phyloP scores from a whole-genome alignment of 1,140 invertebrate genomes.

The Tribolium madens region DNA sequence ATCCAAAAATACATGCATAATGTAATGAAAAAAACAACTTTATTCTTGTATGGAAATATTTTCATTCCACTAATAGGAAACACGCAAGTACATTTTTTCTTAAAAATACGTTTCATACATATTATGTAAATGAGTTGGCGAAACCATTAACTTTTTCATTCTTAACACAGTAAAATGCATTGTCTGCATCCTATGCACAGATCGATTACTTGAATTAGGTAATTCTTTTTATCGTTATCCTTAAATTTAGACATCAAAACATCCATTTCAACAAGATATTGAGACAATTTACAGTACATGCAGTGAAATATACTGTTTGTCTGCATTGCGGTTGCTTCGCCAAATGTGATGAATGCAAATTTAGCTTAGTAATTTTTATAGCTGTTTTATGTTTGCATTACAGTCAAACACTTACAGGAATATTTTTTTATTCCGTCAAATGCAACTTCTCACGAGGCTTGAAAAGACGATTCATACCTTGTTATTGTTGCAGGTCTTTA shows the following conservation, averaged over 20 bases:
- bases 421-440: too few species aligned
- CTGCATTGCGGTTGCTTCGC: not conserved
- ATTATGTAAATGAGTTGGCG: not conserved
- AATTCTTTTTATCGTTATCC: not conserved
- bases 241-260: not conserved
- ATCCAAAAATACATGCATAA: too few species aligned
- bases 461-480: too few species aligned
- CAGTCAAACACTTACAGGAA: too few species aligned
- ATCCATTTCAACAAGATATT: not conserved
- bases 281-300: not conserved
- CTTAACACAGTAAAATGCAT: not conserved
- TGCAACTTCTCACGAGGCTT: too few species aligned
- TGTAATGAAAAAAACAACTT: too few species aligned
- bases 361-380: not conserved
- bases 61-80: not conserved
- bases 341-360: not conserved
- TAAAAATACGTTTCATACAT: not conserved
- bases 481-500: too few species aligned
- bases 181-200: not conserved
- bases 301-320: not conserved
- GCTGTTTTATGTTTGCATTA: not conserved
- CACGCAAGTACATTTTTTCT: not conserved
- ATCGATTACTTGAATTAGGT: not conserved
- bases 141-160: not conserved
- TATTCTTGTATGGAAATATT: too few species aligned